Conservation (phyloP, 2,113 vertebrate genomes). For the Cnemophilus loriae region DNA sequence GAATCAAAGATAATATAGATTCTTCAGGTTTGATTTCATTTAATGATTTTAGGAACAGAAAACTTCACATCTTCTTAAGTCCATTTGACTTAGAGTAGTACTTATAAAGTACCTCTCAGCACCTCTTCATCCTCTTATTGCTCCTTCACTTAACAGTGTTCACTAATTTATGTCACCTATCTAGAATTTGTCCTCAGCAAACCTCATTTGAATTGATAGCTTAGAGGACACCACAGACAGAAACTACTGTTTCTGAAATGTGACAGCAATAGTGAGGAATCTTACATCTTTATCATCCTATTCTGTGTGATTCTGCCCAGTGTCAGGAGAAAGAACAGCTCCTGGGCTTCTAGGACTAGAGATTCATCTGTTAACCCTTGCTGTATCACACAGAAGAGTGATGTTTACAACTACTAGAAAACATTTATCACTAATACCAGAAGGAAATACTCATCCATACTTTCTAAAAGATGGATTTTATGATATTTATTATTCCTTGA, state of each 20-base stretch:
- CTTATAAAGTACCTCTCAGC: neutral
- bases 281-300: neutral
- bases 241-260: neutral
- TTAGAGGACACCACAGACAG: neutral
- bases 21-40: neutral
- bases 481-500: neutral
- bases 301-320: neutral
- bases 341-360: neutral
- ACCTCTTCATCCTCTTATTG: neutral
- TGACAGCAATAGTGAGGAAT: neutral
- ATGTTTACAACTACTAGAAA: neutral
- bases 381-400: neutral
- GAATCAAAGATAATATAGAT: neutral
- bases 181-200: neutral
- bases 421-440: neutral
- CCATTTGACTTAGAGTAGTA: neutral
- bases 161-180: neutral
- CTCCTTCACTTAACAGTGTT: neutral
- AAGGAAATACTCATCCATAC: neutral
- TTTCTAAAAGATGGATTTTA: neutral
- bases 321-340: neutral
- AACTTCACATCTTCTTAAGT: neutral
- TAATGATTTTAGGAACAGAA: neutral
- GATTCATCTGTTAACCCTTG: accelerated
- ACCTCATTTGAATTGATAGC: neutral